phyloP scores from a whole-genome alignment of 2,113 vertebrate genomes.

The Archilochus colubris region DNA sequence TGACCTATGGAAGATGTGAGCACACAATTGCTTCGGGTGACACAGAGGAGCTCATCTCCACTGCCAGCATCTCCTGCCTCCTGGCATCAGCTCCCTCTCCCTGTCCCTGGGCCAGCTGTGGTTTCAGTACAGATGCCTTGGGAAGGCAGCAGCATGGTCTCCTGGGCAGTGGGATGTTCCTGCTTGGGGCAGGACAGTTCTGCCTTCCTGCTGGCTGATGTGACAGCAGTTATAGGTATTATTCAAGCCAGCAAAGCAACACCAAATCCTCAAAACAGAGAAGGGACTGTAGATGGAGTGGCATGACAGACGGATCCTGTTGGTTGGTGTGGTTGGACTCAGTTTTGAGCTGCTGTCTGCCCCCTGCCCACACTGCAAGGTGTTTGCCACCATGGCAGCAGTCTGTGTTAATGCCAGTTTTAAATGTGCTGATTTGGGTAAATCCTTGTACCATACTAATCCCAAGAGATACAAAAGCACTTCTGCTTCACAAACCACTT shows the following conservation, averaged over 20 bases:
- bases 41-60: accelerated
- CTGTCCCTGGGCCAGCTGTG: not conserved
- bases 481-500: not conserved
- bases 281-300: not conserved
- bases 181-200: not conserved
- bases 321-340: not conserved
- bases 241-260: accelerated
- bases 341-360: not conserved
- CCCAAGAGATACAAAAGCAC: not conserved
- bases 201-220: accelerated
- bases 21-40: accelerated
- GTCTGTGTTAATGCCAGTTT: accelerated
- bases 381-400: accelerated
- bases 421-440: not conserved
- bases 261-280: accelerated
- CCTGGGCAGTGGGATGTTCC: accelerated
- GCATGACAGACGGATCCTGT: accelerated
- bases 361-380: accelerated
- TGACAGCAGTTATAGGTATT: not conserved
- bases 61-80: not conserved
- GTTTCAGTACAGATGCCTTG: no score
- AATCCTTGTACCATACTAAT: not conserved
- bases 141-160: not conserved
- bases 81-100: accelerated
- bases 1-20: accelerated